phyloP scores from a whole-genome alignment of 2,888 invertebrate species.

The Galerucella nymphaeae region DNA sequence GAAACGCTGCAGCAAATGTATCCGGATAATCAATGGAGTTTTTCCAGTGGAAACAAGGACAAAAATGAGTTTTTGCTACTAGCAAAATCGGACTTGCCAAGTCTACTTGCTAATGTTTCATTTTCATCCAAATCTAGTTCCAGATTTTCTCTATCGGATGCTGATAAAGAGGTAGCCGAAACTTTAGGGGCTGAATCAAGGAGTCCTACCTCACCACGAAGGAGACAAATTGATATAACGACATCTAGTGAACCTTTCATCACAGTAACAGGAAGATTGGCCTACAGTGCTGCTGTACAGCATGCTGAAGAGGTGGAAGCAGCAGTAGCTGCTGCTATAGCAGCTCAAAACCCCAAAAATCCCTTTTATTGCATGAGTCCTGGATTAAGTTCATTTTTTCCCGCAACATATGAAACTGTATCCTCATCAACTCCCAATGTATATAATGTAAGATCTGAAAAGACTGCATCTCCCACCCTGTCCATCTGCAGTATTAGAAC shows the following conservation, averaged over 20 bases:
- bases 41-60: constrained; percentile 73
- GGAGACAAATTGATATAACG: constrained; percentile 69
- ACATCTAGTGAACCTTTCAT: constrained; percentile 72
- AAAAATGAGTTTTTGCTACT: constrained; percentile 71
- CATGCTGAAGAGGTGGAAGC: constrained; percentile 71
- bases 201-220: constrained; percentile 69
- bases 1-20: constrained; percentile 78
- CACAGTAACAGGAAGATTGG: constrained; percentile 73
- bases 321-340: constrained; percentile 51
- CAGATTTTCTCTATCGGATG: constrained; percentile 72
- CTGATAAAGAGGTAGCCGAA: constrained; percentile 74
- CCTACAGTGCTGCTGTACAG: constrained; percentile 75
- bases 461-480: constrained; percentile 72
- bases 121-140: constrained; percentile 68
- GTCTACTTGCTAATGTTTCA: constrained; percentile 60
- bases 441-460: constrained; percentile 66
- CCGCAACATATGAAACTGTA: constrained; percentile 66
- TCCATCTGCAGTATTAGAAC: constrained; percentile 75
- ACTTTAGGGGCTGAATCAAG: constrained; percentile 67
- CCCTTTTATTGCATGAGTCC: constrained; percentile 63
- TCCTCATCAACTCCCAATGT: constrained; percentile 68
- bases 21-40: constrained; percentile 75
- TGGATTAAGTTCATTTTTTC: constrained; percentile 66
- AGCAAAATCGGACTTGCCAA: constrained; percentile 64
- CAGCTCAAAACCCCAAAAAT: constrained; percentile 60